phyloP scores from a whole-genome alignment of 2,113 vertebrate genomes.

The Cygnus atratus region DNA sequence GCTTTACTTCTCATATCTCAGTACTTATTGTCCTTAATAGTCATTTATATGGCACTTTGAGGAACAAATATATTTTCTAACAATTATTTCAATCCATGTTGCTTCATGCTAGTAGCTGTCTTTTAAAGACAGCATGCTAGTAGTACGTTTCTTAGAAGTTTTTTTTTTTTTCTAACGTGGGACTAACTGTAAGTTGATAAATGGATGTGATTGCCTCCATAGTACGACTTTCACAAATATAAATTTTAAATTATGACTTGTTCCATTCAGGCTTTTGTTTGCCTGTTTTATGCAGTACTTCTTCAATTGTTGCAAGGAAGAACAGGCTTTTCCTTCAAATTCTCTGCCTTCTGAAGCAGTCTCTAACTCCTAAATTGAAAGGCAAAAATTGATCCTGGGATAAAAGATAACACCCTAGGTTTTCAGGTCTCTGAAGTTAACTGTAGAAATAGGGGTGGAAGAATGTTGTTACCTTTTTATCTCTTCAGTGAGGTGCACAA shows the following conservation, averaged over 20 bases:
- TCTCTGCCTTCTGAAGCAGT: neutral
- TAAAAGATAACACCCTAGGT: neutral
- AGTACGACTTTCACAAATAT: neutral
- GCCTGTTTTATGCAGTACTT: neutral
- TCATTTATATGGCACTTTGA: neutral
- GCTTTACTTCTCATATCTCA: neutral
- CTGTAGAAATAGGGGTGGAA: neutral
- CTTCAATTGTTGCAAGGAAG: neutral
- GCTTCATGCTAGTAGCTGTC: neutral
- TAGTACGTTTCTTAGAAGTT: neutral
- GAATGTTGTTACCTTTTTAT: neutral
- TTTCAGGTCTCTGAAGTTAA: neutral
- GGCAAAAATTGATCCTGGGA: neutral
- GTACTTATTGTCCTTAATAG: neutral
- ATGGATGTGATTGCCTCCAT: neutral
- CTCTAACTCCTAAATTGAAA: slow-evolving; percentile 10
- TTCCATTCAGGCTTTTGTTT: neutral
- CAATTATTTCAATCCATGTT: neutral
- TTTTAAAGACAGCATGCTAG: neutral
- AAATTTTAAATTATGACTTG: neutral
- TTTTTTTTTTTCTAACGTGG: neutral
- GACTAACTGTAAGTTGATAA: neutral
- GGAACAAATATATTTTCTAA: neutral
- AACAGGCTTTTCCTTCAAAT: neutral
- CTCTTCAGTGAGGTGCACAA: neutral